Conservation (phyloP, 2,888 invertebrate species). For the Pachydiplax longipennis region DNA sequence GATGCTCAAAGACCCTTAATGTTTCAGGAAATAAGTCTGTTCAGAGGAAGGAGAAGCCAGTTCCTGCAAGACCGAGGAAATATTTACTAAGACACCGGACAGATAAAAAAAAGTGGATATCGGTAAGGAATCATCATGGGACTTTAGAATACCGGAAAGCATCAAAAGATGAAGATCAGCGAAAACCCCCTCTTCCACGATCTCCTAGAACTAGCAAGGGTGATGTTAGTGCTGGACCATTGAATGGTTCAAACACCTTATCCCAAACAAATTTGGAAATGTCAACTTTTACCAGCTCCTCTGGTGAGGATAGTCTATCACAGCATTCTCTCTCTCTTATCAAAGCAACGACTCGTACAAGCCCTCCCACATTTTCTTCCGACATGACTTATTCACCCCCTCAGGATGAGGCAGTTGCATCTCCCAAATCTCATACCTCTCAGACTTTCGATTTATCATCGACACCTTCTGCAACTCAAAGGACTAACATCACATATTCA, state of each 20-base stretch:
- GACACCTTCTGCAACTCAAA: constrained; percentile 47
- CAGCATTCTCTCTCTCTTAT: constrained; percentile 53
- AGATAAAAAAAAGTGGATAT: constrained; percentile 53
- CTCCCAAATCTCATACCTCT: constrained; percentile 21
- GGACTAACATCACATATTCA: constrained; percentile 48
- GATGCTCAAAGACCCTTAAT: constrained; percentile 53
- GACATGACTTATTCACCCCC: constrained; percentile 24
- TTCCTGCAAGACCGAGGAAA: constrained; percentile 15
- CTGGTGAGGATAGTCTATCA: constrained; percentile 25
- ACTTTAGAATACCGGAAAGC: constrained; percentile 53
- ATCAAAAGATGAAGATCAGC: constrained; percentile 29
- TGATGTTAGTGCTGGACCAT: background rate
- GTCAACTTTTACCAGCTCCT: constrained; percentile 3
- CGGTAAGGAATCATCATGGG: constrained; percentile 57
- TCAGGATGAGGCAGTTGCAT: background rate
- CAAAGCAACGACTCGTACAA: constrained; percentile 55
- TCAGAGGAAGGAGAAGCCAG: constrained; percentile 54
- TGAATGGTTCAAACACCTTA: constrained; percentile 14
- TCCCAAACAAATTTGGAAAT: background rate
- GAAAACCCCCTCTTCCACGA: background rate
- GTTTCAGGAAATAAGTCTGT: constrained; percentile 51
- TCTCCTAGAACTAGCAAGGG: background rate
- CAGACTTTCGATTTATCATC: constrained; percentile 46
- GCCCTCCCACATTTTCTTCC: constrained; percentile 19
- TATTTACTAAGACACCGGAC: constrained; percentile 26